Evolutionary conservation across 2,113 vertebrate genomes (phyloP).

Genomic region (Glaucomys volans): DNA sequence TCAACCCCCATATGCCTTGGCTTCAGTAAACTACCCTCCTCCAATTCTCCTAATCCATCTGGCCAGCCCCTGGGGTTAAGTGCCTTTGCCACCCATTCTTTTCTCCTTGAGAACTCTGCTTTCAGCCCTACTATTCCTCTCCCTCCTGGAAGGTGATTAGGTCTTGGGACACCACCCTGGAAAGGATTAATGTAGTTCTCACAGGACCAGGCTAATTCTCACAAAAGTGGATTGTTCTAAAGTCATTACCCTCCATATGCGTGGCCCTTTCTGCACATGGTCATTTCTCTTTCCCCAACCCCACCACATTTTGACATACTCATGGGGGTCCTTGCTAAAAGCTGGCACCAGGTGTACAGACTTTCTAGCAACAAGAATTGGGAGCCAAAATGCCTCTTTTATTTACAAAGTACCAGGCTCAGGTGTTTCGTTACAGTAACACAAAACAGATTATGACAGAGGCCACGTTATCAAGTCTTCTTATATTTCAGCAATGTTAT

Average conservation of each 20-base stretch:
- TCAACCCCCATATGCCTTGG: not conserved
- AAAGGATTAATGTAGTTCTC: not conserved
- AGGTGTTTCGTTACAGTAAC: not conserved
- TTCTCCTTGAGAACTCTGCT: not conserved
- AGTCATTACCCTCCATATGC: not conserved
- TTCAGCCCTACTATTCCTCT: not conserved
- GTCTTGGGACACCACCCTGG: not conserved
- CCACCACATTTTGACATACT: no score
- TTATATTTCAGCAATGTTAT: slow-evolving; percentile 19
- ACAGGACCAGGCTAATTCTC: not conserved
- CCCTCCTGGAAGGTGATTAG: not conserved
- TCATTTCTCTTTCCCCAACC: not conserved
- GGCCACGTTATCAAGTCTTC: slow-evolving; percentile 21
- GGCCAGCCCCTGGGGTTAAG: not conserved
- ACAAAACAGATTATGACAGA: not conserved
- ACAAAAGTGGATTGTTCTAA: not conserved
- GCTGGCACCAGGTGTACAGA: no score
- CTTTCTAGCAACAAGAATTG: no score
- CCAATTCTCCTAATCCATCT: not conserved
- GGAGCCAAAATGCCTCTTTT: no score
- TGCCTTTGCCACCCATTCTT: not conserved
- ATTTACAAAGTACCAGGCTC: not conserved
- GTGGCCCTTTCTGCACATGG: not conserved
- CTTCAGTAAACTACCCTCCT: not conserved
- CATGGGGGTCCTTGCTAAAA: not conserved